Evolutionary conservation across 2,797 vertebrate species (phyloP).

Genomic region (Somateria mollissima): DNA sequence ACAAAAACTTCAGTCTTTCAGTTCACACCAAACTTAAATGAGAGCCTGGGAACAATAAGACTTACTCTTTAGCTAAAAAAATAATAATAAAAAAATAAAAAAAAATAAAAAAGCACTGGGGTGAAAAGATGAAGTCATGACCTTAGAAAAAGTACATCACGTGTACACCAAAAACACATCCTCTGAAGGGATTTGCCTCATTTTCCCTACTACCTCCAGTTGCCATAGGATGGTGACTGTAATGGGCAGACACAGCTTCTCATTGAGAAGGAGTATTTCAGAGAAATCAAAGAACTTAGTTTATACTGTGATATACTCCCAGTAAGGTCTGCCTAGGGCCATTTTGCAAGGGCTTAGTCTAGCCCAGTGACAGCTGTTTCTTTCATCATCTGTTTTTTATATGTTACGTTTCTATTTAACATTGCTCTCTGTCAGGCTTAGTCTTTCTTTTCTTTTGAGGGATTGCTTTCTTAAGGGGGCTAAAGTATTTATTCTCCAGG

Average conservation of each 20-base stretch:
- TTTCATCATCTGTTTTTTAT: conserved; percentile 18
- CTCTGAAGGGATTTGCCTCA: background rate
- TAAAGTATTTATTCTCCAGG: background rate
- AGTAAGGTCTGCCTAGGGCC: background rate
- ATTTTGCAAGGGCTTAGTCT: background rate
- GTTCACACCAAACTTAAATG: background rate
- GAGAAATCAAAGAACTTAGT: background rate
- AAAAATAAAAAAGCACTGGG: background rate
- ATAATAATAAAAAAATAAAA: background rate
- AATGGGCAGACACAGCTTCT: background rate
- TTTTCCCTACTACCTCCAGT: background rate
- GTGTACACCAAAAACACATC: too few species aligned
- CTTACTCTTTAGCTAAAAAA: background rate
- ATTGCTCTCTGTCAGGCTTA: background rate
- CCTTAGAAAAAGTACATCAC: background rate
- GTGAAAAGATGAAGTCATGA: background rate
- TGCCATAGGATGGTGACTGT: background rate
- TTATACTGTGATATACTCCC: background rate
- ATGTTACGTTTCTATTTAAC: background rate
- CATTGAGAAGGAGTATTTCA: background rate
- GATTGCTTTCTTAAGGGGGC: background rate
- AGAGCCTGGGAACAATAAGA: background rate
- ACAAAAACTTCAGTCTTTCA: background rate
- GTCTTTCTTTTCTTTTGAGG: background rate
- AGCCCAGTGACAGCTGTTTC: conserved; percentile 24